Evolutionary conservation across 2,888 invertebrate species (phyloP), one percentile per base, ranked within the genome.

Genomic region (Archaeoteleia sp.): DNA sequence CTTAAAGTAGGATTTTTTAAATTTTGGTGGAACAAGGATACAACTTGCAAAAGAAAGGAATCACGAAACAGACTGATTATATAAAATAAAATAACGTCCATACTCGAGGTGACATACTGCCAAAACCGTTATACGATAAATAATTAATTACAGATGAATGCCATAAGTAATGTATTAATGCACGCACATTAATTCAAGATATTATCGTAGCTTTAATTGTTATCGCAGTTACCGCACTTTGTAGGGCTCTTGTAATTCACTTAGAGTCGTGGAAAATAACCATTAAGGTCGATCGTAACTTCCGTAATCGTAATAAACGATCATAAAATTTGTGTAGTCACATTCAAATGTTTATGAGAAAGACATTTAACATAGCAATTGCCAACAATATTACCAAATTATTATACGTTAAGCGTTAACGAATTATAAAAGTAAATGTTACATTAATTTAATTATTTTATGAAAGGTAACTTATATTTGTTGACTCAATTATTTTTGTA

Each of bases 161-260:
- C 73, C 79, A 74, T 75, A 71, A 74, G 69, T 75, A 76, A 78
- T 75, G 71, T 79, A 83, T 78, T 78, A 76, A 78, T 77, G 77
- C 82, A 82, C 82, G 76, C 82, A 80, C 79, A 77, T 82, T 81
- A 74, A 81, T 82, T 82, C 79, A 81, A 81, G 71, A 75, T 79
- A 81, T 80, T 82, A 82, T 80, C 78, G 81, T 84, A 84, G 82
- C 82, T 82, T 83, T 82, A 82, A 83, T 82, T 78, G 81, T 82
- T 83, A 83, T 76, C 78, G 75, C 81, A 79, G 79, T 83, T 80
- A 82, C 75, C 77, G 83, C 83, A 84, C 83, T 76, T 82, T 69
- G 80, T 83, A 84, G 83, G 74, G 73, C 76, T 82, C 81, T 77
- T 67, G 77, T 80, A 82, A 78, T 76, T 82, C 80, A 81, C 79